Evolutionary conservation across 2,888 invertebrate genomes (phyloP).

Genomic region (Spisula subtruncata): DNA sequence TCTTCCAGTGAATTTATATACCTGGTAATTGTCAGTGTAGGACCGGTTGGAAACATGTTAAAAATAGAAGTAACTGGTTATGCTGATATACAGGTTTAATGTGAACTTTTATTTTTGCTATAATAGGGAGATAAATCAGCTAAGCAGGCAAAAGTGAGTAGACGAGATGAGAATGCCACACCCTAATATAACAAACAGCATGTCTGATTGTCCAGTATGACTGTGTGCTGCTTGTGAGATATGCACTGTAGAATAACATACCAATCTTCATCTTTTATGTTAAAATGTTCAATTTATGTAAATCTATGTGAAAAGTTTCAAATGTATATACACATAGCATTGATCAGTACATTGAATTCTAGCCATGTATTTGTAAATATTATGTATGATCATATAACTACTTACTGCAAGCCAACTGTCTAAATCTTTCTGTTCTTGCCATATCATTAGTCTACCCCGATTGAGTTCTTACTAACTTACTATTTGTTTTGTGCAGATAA

Average conservation of each 20-base stretch:
- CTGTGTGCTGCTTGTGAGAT: constrained; percentile 16
- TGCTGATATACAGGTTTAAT: neutral
- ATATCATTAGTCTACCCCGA: neutral
- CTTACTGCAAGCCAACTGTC: neutral
- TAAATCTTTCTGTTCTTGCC: neutral
- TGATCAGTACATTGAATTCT: neutral
- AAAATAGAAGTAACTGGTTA: too few species aligned
- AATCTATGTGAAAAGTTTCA: neutral
- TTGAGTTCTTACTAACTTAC: neutral
- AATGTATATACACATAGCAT: neutral
- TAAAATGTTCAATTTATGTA: neutral
- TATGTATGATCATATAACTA: neutral
- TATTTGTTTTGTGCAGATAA: neutral
- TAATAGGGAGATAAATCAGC: constrained; percentile 11
- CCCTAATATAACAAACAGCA: neutral
- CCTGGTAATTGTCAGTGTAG: too few species aligned
- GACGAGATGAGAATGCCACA: neutral
- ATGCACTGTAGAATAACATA: neutral
- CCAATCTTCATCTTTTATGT: neutral
- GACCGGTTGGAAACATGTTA: too few species aligned
- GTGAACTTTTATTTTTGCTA: neutral
- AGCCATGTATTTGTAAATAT: neutral
- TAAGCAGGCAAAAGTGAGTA: constrained; percentile 21
- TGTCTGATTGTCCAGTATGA: constrained; percentile 22
- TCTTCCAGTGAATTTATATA: too few species aligned